phyloP scores from a whole-genome alignment of 2,113 vertebrate genomes.

The Neodon shergylaensis region DNA sequence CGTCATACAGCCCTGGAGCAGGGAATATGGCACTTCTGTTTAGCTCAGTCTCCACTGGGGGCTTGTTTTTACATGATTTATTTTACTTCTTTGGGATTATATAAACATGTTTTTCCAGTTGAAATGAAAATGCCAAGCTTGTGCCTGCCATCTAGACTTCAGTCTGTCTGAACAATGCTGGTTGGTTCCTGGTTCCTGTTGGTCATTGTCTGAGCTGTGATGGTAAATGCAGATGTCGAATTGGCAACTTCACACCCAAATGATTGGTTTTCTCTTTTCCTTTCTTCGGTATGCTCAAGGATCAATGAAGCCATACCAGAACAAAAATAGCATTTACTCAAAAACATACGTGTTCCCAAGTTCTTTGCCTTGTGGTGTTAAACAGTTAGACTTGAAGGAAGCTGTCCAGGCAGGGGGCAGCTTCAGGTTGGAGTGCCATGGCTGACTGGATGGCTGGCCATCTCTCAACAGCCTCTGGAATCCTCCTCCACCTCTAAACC shows the following conservation, averaged over 20 bases:
- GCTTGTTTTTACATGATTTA: conserved; percentile 30
- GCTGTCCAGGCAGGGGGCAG: not conserved
- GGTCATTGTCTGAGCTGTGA: conserved; percentile 8
- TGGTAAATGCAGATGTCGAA: conserved; percentile 38
- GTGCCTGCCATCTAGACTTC: conserved; percentile 63
- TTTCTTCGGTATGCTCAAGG: conserved; percentile 38
- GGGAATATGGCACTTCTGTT: conserved; percentile 43
- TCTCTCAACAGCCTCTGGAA: not conserved
- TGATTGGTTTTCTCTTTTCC: not conserved
- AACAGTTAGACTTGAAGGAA: not conserved
- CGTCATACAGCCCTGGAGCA: not conserved
- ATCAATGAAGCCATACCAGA: not conserved
- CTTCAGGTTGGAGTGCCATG: rapidly evolving
- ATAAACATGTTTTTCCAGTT: conserved; percentile 8
- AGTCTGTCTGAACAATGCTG: not conserved
- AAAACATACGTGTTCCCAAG: not conserved
- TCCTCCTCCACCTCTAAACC: not conserved
- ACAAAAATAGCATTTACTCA: not conserved
- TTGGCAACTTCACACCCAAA: conserved; percentile 13
- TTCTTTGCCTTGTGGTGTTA: not conserved
- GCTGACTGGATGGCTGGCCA: not conserved
- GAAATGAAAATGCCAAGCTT: not conserved
- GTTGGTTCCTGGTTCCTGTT: conserved; percentile 4
- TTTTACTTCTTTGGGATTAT: conserved; percentile 17
- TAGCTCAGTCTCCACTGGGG: not conserved